phyloP scores from a whole-genome alignment of 2,113 vertebrate genomes.

The Mustelus asterias region DNA sequence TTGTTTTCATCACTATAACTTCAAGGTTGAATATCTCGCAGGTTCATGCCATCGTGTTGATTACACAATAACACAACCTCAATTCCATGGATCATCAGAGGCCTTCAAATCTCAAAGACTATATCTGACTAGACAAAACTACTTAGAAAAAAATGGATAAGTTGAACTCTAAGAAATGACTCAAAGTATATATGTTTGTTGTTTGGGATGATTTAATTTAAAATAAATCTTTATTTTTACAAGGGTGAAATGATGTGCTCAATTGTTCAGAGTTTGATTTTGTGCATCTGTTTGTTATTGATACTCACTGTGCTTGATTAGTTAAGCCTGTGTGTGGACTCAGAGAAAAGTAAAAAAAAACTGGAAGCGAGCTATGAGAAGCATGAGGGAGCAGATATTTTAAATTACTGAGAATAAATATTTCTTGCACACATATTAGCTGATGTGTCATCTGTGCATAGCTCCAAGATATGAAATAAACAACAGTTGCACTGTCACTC shows the following conservation, averaged over 20 bases:
- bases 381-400: background rate
- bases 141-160: no score
- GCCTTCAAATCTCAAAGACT: no score
- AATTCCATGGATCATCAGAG: no score
- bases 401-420: background rate
- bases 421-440: background rate
- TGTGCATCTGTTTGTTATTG: background rate
- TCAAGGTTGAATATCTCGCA: no score
- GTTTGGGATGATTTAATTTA: no score
- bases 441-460: background rate
- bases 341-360: background rate
- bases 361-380: background rate
- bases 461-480: background rate
- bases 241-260: background rate
- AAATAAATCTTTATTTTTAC: no score
- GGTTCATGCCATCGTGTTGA: no score
- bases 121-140: no score
- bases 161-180: no score
- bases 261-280: background rate
- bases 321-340: background rate
- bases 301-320: background rate
- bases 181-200: no score
- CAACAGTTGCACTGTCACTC: background rate
- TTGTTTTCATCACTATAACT: no score
- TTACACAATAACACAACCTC: no score